Percentiles rank a stretch among this genome's conserved stretches.
These are phyloP conservation scores for Antrozous pallidus DNA, from an alignment of 2,797 vertebrate species.

Conservation along the genomic window DNA sequence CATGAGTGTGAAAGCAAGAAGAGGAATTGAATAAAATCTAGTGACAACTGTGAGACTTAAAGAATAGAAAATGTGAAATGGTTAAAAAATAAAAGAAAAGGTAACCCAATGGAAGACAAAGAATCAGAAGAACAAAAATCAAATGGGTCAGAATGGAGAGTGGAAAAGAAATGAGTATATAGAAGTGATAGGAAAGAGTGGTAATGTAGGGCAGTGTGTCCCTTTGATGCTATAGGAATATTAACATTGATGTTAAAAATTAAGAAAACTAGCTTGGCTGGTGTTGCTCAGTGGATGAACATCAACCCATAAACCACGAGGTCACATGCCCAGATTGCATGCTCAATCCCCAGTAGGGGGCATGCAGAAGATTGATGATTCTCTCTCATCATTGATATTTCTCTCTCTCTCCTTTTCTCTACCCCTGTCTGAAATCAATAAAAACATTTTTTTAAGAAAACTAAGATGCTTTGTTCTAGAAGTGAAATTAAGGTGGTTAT, in stretches of 20 bases:
- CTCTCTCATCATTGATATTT: too few species aligned
- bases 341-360: too few species aligned
- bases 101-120: background rate
- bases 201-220: accelerated
- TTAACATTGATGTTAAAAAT: background rate
- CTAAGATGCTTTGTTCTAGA: background rate
- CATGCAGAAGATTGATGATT: too few species aligned
- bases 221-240: background rate
- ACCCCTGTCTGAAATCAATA: too few species aligned
- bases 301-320: too few species aligned
- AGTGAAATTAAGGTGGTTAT: background rate
- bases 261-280: background rate
- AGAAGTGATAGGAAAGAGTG: background rate
- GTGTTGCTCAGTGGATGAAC: too few species aligned
- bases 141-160: background rate
- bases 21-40: background rate
- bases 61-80: background rate
- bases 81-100: background rate
- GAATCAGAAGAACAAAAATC: background rate
- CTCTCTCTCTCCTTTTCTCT: too few species aligned
- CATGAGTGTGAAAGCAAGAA: background rate
- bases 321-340: too few species aligned
- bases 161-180: background rate
- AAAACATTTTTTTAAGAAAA: background rate
- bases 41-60: background rate